Evolutionary conservation across 2,113 vertebrate species (phyloP).

Genomic region (Onychorhynchus coronatus): DNA sequence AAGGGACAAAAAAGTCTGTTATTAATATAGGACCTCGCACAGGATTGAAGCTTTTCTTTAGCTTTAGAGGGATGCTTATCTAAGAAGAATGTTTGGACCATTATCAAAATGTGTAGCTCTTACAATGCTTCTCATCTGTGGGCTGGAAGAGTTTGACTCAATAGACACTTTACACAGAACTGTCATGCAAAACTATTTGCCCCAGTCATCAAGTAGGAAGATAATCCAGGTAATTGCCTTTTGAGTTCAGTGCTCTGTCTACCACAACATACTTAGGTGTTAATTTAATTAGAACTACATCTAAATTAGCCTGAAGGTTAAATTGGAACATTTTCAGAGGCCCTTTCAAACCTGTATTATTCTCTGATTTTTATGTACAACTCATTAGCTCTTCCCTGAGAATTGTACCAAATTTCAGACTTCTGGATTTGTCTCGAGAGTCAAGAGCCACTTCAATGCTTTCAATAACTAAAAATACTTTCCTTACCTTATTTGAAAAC

Average conservation of each 20-base stretch:
- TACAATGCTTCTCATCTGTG: background rate
- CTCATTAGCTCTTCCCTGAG: background rate
- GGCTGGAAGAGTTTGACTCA: background rate
- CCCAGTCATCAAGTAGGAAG: background rate
- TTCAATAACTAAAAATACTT: background rate
- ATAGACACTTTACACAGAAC: background rate
- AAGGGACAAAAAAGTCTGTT: background rate
- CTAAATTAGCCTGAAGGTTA: background rate
- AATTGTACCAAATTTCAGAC: background rate
- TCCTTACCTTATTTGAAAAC: background rate
- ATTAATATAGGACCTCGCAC: background rate
- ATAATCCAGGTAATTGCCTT: background rate
- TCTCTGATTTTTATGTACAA: background rate
- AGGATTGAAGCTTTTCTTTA: background rate
- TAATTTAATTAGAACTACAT: background rate
- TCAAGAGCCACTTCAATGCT: background rate
- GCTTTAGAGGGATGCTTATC: background rate
- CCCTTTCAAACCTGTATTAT: background rate
- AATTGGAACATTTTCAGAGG: background rate
- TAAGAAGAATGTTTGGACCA: background rate
- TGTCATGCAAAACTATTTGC: background rate
- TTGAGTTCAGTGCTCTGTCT: background rate
- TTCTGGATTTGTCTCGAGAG: background rate
- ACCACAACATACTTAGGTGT: background rate
- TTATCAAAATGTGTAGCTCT: background rate